phyloP scores from a whole-genome alignment of 2,797 vertebrate species.

The Danio albolineatus region DNA sequence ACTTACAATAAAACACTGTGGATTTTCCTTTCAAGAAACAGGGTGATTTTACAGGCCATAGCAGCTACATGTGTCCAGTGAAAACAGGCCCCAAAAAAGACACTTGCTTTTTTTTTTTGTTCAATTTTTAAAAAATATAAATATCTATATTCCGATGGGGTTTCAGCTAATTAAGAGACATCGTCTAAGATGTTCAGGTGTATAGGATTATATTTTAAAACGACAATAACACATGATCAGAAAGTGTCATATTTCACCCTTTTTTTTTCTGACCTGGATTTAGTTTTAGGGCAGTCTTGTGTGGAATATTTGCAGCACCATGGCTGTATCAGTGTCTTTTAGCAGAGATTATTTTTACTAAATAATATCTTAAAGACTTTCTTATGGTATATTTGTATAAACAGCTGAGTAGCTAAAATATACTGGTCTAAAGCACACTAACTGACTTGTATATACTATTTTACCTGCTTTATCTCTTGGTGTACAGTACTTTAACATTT shows the following conservation, averaged over 20 bases:
- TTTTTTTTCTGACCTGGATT: neutral
- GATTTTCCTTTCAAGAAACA: neutral
- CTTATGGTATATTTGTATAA: neutral
- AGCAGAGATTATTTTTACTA: neutral
- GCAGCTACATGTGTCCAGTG: neutral
- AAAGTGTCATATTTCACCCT: neutral
- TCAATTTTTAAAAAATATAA: neutral
- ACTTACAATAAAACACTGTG: conserved; percentile 20
- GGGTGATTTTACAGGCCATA: conserved; percentile 9
- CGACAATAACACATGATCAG: neutral
- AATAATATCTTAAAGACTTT: neutral
- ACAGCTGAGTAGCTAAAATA: neutral
- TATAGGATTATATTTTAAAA: neutral
- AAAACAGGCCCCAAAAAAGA: neutral
- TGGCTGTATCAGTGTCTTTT: conserved; percentile 42
- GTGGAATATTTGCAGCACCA: conserved; percentile 47
- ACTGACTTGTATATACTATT: neutral
- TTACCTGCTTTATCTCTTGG: conserved; percentile 14
- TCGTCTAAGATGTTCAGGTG: neutral
- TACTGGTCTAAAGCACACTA: neutral
- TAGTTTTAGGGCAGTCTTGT: neutral
- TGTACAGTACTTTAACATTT: conserved; percentile 4
- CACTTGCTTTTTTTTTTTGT: neutral
- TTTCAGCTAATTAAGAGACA: neutral
- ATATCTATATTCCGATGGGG: neutral